Base-by-base conservation (phyloP, 2,888 invertebrate species). In the Volucella zonaria region DNA sequence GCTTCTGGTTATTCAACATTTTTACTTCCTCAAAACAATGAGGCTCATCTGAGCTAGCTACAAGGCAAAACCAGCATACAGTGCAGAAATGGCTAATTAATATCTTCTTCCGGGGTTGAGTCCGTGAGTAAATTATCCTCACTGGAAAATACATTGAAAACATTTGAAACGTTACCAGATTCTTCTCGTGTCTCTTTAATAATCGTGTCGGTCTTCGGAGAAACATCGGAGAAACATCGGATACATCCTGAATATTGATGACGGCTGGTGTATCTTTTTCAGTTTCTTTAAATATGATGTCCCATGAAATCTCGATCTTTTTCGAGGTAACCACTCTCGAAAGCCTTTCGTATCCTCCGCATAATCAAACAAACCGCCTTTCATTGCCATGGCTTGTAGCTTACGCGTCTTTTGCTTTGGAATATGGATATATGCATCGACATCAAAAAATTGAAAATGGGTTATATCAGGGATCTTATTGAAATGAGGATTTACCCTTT, bases 391-490 rank as follows among this genome's bases (percentile, higher is more conserved):
- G 3, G 56, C 47, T n/a, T 75, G 18, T 40, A 42, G 38, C 43
- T 75, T 75, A 42, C 42, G 56, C 43, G 49, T 54, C 23, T 67
- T 61, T 14, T 76, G 11, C 47, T 76, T 76, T n/a, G 61, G 67
- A n/a, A 59, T 43, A 59, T 67, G 76, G n/a, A 76, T 43, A 58
- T 40, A 67, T 31, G 18, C 67, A 42, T 66, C 59, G 12, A 45
- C 42, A 59, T 45, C 76, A 38, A 61, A 67, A 31, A 43, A 23
- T 40, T 54, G 38, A 15, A 78, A 59, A 14, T 66, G n/a, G 40
- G 10, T 47, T 47, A 73, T 62, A 45, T 45, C 31, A 18, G 54
- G 56, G 4, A n/a, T 54, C 18, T 31, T 62, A 3, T 54, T 12
- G 47, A 43, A 43, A 38, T 56, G 70, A 56, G 9, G 59, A 62